Percentiles rank a stretch among this genome's conserved stretches.
Evolutionary conservation across 2,113 vertebrate genomes (phyloP).

Genomic region (Pachypanchax playfairii): DNA sequence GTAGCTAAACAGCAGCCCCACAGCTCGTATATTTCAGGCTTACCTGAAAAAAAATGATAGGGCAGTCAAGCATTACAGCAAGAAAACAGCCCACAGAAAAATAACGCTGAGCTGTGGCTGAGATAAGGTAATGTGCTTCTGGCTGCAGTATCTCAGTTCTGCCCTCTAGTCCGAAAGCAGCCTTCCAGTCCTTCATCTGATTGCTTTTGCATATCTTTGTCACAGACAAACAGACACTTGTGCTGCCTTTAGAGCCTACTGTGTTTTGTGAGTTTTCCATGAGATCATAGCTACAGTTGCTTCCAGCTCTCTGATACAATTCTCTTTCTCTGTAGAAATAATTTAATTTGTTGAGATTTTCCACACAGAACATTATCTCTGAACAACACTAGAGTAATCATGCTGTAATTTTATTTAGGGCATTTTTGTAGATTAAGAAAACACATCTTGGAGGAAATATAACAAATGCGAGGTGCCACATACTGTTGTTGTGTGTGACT

Average conservation of each 20-base stretch:
- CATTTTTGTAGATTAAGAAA: conserved; percentile 52
- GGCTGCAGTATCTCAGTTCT: conserved; percentile 35
- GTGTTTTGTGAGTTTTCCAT: conserved; percentile 32
- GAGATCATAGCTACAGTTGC: conserved; percentile 33
- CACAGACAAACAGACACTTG: conserved; percentile 51
- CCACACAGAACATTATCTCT: conserved; percentile 53
- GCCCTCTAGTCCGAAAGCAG: conserved; percentile 34
- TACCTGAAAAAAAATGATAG: conserved; percentile 19
- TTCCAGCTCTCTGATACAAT: conserved; percentile 43
- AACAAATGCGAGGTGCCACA: conserved; percentile 15
- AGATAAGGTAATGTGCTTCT: conserved; percentile 51
- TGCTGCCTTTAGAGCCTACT: conserved; percentile 43
- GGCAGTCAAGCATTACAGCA: conserved; percentile 19
- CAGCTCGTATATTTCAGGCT: conserved; percentile 21
- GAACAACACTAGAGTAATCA: conserved; percentile 60
- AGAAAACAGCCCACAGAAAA: conserved; percentile 29
- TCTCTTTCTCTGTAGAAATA: conserved; percentile 47
- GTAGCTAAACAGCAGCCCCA: conserved; percentile 1
- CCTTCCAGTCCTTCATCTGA: conserved; percentile 45
- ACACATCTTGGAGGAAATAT: conserved; percentile 29
- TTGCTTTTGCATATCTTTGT: conserved; percentile 53
- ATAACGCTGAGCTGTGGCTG: conserved; percentile 28
- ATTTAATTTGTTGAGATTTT: conserved; percentile 60
- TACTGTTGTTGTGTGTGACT: conserved; percentile 2
- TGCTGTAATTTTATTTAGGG: conserved; percentile 52